These are phyloP conservation scores for Nysson spinosus DNA, from an alignment of 2,888 invertebrate genomes.

Conservation along the genomic window DNA sequence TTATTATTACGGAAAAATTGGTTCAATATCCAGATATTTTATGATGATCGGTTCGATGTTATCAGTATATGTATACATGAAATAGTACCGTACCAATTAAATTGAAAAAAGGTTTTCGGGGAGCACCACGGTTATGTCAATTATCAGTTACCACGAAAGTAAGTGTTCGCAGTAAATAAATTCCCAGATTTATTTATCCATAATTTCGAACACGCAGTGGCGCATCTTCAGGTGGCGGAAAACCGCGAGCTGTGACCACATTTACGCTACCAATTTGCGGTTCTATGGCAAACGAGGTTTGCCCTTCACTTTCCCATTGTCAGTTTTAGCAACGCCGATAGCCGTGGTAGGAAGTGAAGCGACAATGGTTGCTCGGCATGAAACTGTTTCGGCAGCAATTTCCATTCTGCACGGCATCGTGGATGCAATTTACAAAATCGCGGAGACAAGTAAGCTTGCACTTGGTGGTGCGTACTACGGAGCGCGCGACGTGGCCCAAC, in stretches of 20 bases:
- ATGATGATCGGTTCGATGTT: too few relatives aligned
- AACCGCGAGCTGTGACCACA: not conserved
- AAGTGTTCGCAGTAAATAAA: not conserved
- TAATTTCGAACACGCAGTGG: not conserved
- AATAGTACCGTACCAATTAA: too few relatives aligned
- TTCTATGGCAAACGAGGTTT: conserved; percentile 9
- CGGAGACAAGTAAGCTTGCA: not conserved
- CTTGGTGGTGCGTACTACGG: not conserved
- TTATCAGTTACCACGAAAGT: too few relatives aligned
- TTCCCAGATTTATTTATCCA: not conserved
- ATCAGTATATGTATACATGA: too few relatives aligned
- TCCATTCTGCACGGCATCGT: not conserved
- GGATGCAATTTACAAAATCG: conserved; percentile 1
- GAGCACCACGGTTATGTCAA: too few relatives aligned
- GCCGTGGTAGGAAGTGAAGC: not conserved
- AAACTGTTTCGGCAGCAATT: too few relatives aligned
- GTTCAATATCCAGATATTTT: too few relatives aligned
- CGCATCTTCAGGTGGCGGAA: not conserved
- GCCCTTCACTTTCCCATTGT: not conserved
- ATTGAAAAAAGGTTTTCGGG: too few relatives aligned
- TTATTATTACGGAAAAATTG: too few relatives aligned
- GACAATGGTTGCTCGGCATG: not conserved
- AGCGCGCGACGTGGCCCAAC: not conserved
- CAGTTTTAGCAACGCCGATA: too few relatives aligned
- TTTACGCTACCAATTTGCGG: conserved; percentile 18